Base-by-base conservation (phyloP, 2,888 invertebrate genomes). In the Parasteatoda lunata region DNA sequence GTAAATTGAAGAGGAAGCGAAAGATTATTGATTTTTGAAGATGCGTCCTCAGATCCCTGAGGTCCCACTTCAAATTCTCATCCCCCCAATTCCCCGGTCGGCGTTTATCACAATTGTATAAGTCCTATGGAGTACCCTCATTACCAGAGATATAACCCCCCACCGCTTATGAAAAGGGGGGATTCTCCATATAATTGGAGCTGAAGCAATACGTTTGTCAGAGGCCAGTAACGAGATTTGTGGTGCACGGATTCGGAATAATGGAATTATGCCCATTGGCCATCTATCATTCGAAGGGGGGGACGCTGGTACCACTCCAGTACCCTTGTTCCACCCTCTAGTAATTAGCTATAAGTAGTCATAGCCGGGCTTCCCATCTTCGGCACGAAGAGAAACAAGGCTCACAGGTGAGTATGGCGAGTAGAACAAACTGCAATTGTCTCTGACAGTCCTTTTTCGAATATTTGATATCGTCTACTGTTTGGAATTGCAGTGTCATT, bases 181-280 rank as follows among this genome's bases (percentile, higher is more conserved):
- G 30, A 51, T 51, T 65, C 65, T 30, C 51, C 69, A 79, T 79
- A 84, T 84, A 84, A 84, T 84, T 30, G 48, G 47, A 64, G 71
- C 65, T 47, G 48, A 72, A 51, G 75, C 76, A 71, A 77, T 86
- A 77, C 76, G 71, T 80, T 80, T 80, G 71, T 83, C 71, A 77
- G 69, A 65, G 48, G 59, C 70, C 81, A 66, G 59, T 81, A 86
- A 86, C 85, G 85, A 86, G 80, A 80, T 86, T 86, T 86, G 85
- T 77, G 77, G 85, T 80, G 80, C 76, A 77, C 85, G 76, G 85
- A 86, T 86, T 86, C 77, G 85, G 85, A 86, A 86, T 86, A 80
- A 86, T 86, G 85, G 85, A 86, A 86, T 86, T 80, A 86, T 86
- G 85, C 85, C 76, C 80, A 86, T 86, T 80, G 80, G 85, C 80